Base-by-base conservation (phyloP, 2,113 vertebrate genomes). In the Benitochromis conjunctus region DNA sequence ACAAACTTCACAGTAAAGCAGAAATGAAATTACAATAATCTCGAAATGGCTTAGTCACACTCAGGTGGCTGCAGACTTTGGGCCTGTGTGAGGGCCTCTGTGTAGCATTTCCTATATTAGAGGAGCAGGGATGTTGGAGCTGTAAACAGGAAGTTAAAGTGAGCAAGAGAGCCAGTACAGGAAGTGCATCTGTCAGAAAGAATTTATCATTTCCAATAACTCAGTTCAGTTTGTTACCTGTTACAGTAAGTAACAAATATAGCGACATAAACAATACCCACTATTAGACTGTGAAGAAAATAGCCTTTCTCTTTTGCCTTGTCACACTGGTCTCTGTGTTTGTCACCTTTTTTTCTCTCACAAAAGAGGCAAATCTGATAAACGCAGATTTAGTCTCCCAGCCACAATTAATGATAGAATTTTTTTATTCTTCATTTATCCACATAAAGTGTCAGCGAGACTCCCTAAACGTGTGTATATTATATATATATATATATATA, bases 81-180 rank as follows among this genome's bases (percentile, higher is more conserved):
- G 31, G 71, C 14, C n/a, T 21, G 24, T 18, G 46, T 57, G 19
- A 16, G 13, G 43, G 57, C 31, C 54, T 71, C 51, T 24, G 54
- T 55, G 16, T 14, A 64, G 79, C 29, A 58, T 91, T 87, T 91
- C 88, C 88, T 85, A 81, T 81, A 81, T 89, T 21, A 85, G 71
- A 88, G 81, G 81, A 92, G 82, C 74, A 90, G 13, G 74, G 91
- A 91, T 84, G 81, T 82, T 84, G 82, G 83, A 91, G 57, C 76
- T 48, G 86, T 93, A 92, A 93, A 94, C 91, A 93, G 90, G 91
- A 93, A 94, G 91, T 89, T 21, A 64, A 80, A 74, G 79, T 85
- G 79, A 89, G 87, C 88, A 77, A 4, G n/a, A 56, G 64, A 82
- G 74, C 55, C 76, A 69, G 71, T 24, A 77, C 88, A 92, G 92